phyloP scores from a whole-genome alignment of 2,888 invertebrate species.

The Diarsia dahlii region DNA sequence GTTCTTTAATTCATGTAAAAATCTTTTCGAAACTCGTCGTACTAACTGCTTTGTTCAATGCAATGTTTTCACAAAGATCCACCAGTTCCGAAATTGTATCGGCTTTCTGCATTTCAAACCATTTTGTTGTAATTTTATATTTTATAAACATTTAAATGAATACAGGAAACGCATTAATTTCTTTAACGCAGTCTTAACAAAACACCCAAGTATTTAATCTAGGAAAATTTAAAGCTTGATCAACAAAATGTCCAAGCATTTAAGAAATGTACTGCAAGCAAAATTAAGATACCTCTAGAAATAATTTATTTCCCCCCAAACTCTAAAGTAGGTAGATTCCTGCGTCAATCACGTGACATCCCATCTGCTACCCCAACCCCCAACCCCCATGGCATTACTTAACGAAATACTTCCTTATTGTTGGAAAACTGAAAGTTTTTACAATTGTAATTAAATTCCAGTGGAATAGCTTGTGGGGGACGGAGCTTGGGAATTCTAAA shows the following conservation, averaged over 20 bases:
- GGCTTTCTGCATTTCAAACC: too few species aligned
- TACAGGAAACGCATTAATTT: too few species aligned
- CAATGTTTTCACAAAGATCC: too few species aligned
- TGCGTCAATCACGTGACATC: slow-evolving; percentile 46
- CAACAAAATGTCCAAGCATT: slow-evolving; percentile 19
- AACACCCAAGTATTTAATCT: neutral
- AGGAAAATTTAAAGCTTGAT: slow-evolving; percentile 2
- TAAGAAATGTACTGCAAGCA: slow-evolving; percentile 8
- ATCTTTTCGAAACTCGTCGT: too few species aligned
- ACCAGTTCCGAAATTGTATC: too few species aligned
- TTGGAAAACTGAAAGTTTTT: slow-evolving; percentile 60
- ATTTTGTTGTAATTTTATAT: too few species aligned
- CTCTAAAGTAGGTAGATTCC: slow-evolving; percentile 34
- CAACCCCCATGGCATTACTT: slow-evolving; percentile 44
- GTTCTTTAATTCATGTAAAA: too few species aligned
- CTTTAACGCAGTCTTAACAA: neutral
- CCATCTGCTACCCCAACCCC: slow-evolving; percentile 26
- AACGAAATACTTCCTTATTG: slow-evolving; percentile 55
- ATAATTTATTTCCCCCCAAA: slow-evolving; percentile 43
- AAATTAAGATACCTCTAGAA: slow-evolving; percentile 15
- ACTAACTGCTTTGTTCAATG: too few species aligned
- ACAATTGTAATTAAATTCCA: slow-evolving; percentile 70
- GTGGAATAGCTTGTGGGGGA: slow-evolving; percentile 33
- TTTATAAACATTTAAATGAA: too few species aligned
- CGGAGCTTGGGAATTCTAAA: slow-evolving; percentile 63